Evolutionary conservation across 2,113 vertebrate species (phyloP), one percentile per base, ranked within the genome.

Genomic region (Brienomyrus brachyistius): DNA sequence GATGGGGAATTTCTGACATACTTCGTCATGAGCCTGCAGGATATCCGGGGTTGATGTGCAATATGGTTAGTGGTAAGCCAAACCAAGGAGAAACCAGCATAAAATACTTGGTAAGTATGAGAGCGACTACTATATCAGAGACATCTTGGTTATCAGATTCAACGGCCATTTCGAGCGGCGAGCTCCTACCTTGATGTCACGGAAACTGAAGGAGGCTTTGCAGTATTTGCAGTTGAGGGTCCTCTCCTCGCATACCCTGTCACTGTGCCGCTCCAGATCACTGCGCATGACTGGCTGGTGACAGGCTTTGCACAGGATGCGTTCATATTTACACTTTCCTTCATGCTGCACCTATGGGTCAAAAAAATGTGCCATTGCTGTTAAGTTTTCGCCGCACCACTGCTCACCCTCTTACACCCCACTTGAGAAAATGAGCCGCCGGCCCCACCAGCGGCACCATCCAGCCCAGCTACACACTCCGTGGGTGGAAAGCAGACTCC

Each of bases 1-100:
- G 93, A 99, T 89, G 0, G 98, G 98, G 50, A 97, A 96, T 90
- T 97, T 97, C 52, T 95, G 94, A 91, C 98, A 99, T 90, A 97
- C 94, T 11, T 97, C 96, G 0, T 97, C 96, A 9, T 99, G 98
- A 1, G 96, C 97, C 98, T 99, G 87, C 40, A 89, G 31, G n/a
- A 86, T 13, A 89, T 83, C 19, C 10, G 10, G 15, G 35, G 31
- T 56, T 56, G 27, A 48, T 74, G 19, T 87, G 3, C 2, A 35
- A 17, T 21, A 59, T 3, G 17, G 85, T 87, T 35, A 70, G 62
- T 70, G n/a, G 62, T 3, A 27, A 66, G 3, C 0, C 59, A 66
- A 27, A 31, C n/a, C 8, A 27, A 70, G 10, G n/a, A 31, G 10
- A 70, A 31, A 13, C 62, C n/a, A 70, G 27, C 62, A 70, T 31